phyloP scores from a whole-genome alignment of 1,140 invertebrate genomes.

The Heliconius himera region DNA sequence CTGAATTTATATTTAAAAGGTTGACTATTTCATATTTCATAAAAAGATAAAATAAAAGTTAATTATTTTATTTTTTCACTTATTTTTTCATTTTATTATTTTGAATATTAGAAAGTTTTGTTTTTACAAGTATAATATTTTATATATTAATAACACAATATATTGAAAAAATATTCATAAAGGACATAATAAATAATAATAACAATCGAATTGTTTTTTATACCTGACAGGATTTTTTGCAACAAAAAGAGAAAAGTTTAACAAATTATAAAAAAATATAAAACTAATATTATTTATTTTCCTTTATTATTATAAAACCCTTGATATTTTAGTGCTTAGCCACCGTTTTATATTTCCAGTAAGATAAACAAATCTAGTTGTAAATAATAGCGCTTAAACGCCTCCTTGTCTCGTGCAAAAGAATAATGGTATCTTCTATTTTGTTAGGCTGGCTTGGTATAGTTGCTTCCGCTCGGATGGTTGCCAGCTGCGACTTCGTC shows the following conservation, averaged over 20 bases:
- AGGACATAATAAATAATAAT: background rate
- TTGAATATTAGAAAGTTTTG: no score
- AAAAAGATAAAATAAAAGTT: no score
- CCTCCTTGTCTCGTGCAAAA: constrained; percentile 71
- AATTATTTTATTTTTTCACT: no score
- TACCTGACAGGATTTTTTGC: background rate
- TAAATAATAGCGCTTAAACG: constrained; percentile 73
- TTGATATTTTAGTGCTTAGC: background rate
- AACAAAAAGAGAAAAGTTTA: background rate
- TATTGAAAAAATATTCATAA: background rate
- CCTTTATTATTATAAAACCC: background rate
- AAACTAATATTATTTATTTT: background rate
- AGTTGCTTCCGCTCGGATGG: constrained; percentile 68
- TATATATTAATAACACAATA: no score
- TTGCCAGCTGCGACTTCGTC: constrained; percentile 65
- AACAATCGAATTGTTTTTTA: background rate
- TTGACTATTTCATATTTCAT: no score
- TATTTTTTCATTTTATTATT: no score
- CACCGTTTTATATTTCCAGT: background rate
- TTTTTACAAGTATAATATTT: no score
- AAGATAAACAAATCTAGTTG: constrained; percentile 67
- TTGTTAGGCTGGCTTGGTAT: constrained; percentile 69
- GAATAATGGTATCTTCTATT: constrained; percentile 79
- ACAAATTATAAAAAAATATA: background rate
- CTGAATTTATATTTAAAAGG: no score